These are phyloP conservation scores for Carettochelys insculpta DNA, from an alignment of 2,113 vertebrate species.

Conservation along the genomic window DNA sequence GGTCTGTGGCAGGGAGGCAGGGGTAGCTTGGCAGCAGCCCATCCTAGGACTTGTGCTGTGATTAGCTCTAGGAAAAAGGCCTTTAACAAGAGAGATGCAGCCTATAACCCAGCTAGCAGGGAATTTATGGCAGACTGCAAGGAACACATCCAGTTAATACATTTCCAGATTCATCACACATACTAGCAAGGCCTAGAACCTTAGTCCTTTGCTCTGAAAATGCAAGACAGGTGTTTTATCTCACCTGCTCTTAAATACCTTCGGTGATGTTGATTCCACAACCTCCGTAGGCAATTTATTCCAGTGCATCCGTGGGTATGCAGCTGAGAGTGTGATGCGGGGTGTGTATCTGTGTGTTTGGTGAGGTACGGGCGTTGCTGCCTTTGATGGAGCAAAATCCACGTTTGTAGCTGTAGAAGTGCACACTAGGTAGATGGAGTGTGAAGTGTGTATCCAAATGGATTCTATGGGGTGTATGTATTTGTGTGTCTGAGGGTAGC, in stretches of 20 bases:
- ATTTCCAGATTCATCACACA: neutral
- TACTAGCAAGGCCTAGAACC: neutral
- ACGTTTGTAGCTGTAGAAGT: too few species aligned
- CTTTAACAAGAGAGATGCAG: neutral
- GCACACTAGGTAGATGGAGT: too few species aligned
- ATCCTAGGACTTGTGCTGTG: neutral
- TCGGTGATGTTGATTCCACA: too few species aligned
- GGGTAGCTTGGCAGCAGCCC: neutral
- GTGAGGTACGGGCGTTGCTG: too few species aligned
- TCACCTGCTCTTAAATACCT: too few species aligned
- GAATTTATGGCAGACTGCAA: neutral
- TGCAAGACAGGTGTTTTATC: too few species aligned
- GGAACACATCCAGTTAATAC: neutral
- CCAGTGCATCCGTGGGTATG: too few species aligned
- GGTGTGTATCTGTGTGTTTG: neutral
- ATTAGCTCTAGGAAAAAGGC: neutral
- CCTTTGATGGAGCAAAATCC: too few species aligned
- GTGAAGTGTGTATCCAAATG: too few species aligned
- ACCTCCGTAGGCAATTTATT: too few species aligned
- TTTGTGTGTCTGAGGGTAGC: too few species aligned
- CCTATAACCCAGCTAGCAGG: neutral
- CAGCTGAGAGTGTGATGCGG: neutral
- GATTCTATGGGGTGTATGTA: too few species aligned
- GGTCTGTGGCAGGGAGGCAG: neutral
- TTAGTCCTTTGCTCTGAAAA: neutral